A percentile compares a stretch with the other conserved stretches of the same genome.
Evolutionary conservation across 2,888 invertebrate species (phyloP).

Genomic region (Pyrochroa serraticornis): DNA sequence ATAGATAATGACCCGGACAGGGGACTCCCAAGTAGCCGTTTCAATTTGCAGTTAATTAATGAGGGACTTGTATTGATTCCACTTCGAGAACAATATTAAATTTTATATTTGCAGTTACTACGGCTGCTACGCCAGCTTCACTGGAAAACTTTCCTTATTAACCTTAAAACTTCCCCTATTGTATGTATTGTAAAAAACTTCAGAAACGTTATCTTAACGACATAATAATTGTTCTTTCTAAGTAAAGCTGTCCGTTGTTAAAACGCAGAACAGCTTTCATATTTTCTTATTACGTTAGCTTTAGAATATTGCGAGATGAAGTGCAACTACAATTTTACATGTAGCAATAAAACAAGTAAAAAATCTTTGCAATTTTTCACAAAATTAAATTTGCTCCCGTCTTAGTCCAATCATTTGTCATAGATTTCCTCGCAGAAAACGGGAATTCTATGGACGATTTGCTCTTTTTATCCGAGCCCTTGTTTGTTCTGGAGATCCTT

Average conservation of each 20-base stretch:
- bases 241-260: background rate
- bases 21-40: too few relatives aligned
- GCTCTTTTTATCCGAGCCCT: constrained; percentile 9
- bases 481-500: constrained; percentile 19
- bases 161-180: too few relatives aligned
- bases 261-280: background rate
- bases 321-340: constrained; percentile 5
- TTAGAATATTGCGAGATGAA: background rate
- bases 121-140: too few relatives aligned
- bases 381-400: constrained; percentile 13
- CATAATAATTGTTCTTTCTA: background rate
- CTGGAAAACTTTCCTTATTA: too few relatives aligned
- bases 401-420: constrained; percentile 16
- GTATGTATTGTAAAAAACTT: background rate
- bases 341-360: too few relatives aligned
- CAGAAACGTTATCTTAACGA: constrained; percentile 1
- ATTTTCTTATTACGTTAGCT: background rate
- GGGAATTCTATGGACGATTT: constrained; percentile 13
- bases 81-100: too few relatives aligned
- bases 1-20: too few relatives aligned
- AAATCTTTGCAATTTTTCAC: background rate
- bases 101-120: too few relatives aligned
- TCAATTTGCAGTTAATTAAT: too few relatives aligned
- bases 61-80: too few relatives aligned
- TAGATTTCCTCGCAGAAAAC: constrained; percentile 8